These are phyloP conservation scores for Anorthoa munda DNA, from an alignment of 2,888 invertebrate species.

Conservation along the genomic window DNA sequence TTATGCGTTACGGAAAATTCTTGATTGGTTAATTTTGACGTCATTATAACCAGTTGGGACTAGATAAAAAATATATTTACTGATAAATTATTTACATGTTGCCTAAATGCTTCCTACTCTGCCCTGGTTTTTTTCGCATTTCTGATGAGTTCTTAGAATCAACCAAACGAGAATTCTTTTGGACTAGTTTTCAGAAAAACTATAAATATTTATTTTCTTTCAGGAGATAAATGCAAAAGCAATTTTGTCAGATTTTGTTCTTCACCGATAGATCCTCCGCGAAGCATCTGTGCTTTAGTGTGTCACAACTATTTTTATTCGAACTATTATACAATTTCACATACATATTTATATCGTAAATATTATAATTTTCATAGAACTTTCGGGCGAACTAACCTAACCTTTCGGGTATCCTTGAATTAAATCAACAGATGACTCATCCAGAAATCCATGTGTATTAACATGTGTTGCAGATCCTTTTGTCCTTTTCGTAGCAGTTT, in stretches of 20 bases:
- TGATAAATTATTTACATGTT: constrained; percentile 1
- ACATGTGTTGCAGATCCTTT: neutral
- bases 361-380: constrained; percentile 18
- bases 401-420: constrained; percentile 44
- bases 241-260: neutral
- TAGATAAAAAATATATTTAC: neutral
- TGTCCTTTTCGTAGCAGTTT: neutral
- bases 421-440: constrained; percentile 33
- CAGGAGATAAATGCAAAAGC: neutral
- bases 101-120: constrained; percentile 34
- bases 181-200: neutral
- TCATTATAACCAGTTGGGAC: constrained; percentile 40
- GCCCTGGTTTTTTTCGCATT: neutral
- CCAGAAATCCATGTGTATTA: neutral
- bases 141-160: neutral
- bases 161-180: neutral
- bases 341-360: constrained; percentile 9
- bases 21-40: constrained; percentile 42
- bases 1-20: constrained; percentile 31
- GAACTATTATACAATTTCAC: constrained; percentile 10
- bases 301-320: neutral
- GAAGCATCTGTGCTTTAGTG: neutral
- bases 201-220: neutral
- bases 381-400: too few relatives aligned
- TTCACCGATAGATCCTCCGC: neutral